A percentile compares a stretch with the other conserved stretches of the same genome.
Conservation (phyloP, 2,797 vertebrate species). For the Mormyrus hasselquistii region DNA sequence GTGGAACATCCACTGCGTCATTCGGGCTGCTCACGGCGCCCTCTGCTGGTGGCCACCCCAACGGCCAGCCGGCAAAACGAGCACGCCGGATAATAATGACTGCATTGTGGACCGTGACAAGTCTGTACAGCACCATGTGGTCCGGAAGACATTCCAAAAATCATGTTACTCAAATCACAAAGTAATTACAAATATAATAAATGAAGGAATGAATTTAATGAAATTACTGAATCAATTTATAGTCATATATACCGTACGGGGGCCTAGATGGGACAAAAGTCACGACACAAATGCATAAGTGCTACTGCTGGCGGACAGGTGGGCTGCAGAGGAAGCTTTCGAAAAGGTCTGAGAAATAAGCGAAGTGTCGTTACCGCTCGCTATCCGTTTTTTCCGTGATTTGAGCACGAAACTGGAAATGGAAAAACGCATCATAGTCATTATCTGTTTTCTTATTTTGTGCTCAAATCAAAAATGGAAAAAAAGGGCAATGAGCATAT, state of each 20-base stretch:
- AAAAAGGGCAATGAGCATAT: neutral
- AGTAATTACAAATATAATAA: neutral
- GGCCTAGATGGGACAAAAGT: neutral
- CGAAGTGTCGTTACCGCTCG: neutral
- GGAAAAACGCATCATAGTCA: neutral
- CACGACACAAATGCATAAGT: neutral
- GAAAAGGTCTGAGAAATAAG: neutral
- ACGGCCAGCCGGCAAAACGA: neutral
- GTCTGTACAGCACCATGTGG: neutral
- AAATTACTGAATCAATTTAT: neutral
- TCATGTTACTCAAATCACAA: neutral
- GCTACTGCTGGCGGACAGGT: neutral
- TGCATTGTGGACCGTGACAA: neutral
- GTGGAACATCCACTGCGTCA: conserved; percentile 7
- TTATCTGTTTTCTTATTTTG: neutral
- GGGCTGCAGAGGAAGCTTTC: neutral
- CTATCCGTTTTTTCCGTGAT: neutral
- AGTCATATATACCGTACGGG: neutral
- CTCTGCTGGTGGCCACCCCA: conserved; percentile 6
- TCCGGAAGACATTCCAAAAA: neutral
- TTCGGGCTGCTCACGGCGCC: conserved; percentile 16
- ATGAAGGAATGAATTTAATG: neutral
- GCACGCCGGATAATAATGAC: neutral
- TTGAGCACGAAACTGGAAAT: neutral
- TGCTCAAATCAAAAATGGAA: neutral